Base-by-base conservation (phyloP, 92 coral and sea anemone genomes). In the Epizoanthus stellaris region DNA sequence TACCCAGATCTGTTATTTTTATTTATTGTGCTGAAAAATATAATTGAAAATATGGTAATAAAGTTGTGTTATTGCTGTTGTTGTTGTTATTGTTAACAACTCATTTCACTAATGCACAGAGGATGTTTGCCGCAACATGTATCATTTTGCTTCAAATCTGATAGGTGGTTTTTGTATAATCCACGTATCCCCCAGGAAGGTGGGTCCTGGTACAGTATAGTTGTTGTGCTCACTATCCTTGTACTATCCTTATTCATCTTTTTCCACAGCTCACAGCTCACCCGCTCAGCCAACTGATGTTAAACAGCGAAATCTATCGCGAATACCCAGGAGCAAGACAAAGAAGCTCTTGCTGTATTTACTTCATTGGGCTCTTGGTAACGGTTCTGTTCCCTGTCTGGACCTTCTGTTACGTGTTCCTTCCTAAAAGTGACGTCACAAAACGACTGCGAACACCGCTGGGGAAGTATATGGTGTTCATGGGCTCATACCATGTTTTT, bases 201-300 rank as follows among this genome's bases (percentile, higher is more conserved):
- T 30, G 36, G 36, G 36, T 30, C 6, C 49, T 6, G 49, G 49
- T 43, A 43, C 7, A 4, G 49, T 43, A 43, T 6, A 43, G 49
- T 43, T 43, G 8, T 43, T 43, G 0, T 43, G 49, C 49, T 43
- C 8, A 43, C 49, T 43, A 43, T 4, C 49, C 49, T 43, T 43
- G 0, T 43, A 43, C 49, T 43, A 43, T 4, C 49, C 6, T 43
- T 43, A 4, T 3, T 42, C 45, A 42, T 15, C 15, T 73, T 25
- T 2, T 11, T 53, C 57, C 65, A 13, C 70, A 88, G 91, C 75
- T 88, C 59, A 82, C 67, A 11, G 73, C 84, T 23, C 91, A 88
- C 54, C 91, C 91, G 34, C 75, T 65, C 75, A 82, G 91, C 70
- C 91, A 88, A 52, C 66, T 88, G 63, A 61, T 84, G 9, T 83